Evolutionary conservation across 2,113 vertebrate species (phyloP).

Genomic region (Rhinolophus ferrumequinum): DNA sequence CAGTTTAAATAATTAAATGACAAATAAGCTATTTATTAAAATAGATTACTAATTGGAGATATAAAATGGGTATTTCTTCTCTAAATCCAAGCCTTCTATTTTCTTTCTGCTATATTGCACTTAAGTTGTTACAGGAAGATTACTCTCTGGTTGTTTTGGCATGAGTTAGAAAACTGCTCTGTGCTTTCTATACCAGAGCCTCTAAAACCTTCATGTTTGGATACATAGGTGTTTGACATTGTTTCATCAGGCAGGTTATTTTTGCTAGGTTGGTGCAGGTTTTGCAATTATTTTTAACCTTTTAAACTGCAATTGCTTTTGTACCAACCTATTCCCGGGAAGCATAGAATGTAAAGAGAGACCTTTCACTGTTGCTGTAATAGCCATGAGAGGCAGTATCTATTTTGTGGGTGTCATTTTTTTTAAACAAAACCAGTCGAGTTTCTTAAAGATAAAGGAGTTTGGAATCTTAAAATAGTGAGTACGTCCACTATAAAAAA

Average conservation of each 20-base stretch:
- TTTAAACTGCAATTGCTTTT: too few relatives aligned
- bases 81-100: slow-evolving; percentile 62
- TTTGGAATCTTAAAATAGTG: slow-evolving; percentile 37
- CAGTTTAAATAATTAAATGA: slow-evolving; percentile 30
- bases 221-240: slow-evolving; percentile 71
- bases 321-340: slow-evolving; percentile 67
- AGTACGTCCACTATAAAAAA: neutral
- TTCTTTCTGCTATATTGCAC: slow-evolving; percentile 52
- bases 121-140: slow-evolving; percentile 75
- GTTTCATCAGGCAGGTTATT: slow-evolving; percentile 80
- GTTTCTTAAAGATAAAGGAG: slow-evolving; percentile 28
- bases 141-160: slow-evolving; percentile 75
- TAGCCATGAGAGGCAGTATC: slow-evolving; percentile 25
- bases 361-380: slow-evolving; percentile 69
- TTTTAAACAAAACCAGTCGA: neutral
- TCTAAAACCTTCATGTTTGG: slow-evolving; percentile 77
- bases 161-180: slow-evolving; percentile 74
- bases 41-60: slow-evolving; percentile 27
- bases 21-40: slow-evolving; percentile 22
- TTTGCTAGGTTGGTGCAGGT: slow-evolving; percentile 50
- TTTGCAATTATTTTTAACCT: too few relatives aligned
- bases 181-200: slow-evolving; percentile 72
- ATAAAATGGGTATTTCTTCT: slow-evolving; percentile 53
- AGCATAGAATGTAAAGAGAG: slow-evolving; percentile 76
- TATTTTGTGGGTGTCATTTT: neutral